Evolutionary conservation across 2,888 invertebrate species (phyloP).

Genomic region (Alentia gelatinosa): DNA sequence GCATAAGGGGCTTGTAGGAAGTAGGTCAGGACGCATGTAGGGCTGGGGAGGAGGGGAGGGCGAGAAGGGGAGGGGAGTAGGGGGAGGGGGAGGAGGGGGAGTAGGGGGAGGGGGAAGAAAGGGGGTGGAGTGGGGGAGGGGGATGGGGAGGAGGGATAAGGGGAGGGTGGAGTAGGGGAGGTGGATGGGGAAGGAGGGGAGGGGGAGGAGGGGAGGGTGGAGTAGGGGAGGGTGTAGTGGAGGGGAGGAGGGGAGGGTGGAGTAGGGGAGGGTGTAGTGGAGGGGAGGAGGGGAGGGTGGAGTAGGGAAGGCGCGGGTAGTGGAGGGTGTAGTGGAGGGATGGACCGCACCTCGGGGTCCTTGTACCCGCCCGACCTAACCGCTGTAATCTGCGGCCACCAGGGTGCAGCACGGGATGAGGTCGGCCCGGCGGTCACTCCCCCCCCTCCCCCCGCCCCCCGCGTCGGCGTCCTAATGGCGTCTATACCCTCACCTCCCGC

Average conservation of each 20-base stretch:
- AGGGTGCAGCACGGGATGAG: not conserved
- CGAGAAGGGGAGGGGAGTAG: not conserved
- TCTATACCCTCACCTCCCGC: no score
- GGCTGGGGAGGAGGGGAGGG: not conserved
- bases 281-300: not conserved
- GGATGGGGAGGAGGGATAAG: not conserved
- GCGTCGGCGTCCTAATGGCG: no score
- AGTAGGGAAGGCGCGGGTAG: not conserved
- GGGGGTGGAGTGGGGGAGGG: not conserved
- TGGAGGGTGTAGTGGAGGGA: not conserved
- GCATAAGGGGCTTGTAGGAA: not conserved
- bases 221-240: not conserved
- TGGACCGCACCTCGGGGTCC: not conserved
- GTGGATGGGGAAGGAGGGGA: not conserved
- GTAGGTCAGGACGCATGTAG: not conserved
- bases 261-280: not conserved
- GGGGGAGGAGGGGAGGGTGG: not conserved
- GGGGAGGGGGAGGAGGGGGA: no score
- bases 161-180: not conserved
- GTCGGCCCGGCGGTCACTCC: not conserved
- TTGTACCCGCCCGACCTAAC: not conserved
- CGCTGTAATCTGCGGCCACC: not conserved
- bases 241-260: not conserved
- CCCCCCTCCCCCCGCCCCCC: not conserved
- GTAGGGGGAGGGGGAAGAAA: not conserved